A percentile compares a stretch with the other conserved stretches of the same genome.
Conservation (phyloP, 2,113 vertebrate genomes). For the Plectropomus leopardus region DNA sequence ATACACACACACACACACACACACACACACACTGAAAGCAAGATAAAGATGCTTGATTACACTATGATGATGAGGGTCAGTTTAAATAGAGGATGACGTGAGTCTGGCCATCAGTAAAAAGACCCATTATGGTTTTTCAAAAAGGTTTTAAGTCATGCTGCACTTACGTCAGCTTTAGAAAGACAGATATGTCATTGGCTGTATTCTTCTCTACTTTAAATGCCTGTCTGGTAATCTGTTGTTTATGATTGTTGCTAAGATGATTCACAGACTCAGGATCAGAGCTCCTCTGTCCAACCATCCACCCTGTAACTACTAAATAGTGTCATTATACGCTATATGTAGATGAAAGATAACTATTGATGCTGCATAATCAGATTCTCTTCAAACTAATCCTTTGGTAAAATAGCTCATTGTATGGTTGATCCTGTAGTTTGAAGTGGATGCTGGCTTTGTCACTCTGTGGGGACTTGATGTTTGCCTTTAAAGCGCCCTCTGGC, state of each 20-base stretch:
- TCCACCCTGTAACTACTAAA: neutral
- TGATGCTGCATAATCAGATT: neutral
- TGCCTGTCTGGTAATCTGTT: constrained; percentile 27
- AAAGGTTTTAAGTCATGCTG: constrained; percentile 22
- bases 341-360: constrained; percentile 2
- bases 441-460: neutral
- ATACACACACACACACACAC: no score
- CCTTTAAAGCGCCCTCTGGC: constrained; percentile 58
- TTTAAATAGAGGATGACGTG: constrained; percentile 56
- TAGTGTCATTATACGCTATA: neutral
- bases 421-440: constrained; percentile 12
- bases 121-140: constrained; percentile 24
- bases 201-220: constrained; percentile 27
- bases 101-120: constrained; percentile 37
- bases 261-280: constrained; percentile 34
- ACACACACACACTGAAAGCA: constrained; percentile 31
- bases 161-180: constrained; percentile 29
- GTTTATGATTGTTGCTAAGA: constrained; percentile 46
- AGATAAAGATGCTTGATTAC: constrained; percentile 52
- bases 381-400: constrained; percentile 1
- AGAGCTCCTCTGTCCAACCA: constrained; percentile 12
- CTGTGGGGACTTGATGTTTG: neutral
- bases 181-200: neutral
- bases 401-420: constrained; percentile 5
- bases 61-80: constrained; percentile 57